These are phyloP conservation scores for Campylomormyrus tamandua DNA, from an alignment of 2,113 vertebrate genomes.

Conservation along the genomic window DNA sequence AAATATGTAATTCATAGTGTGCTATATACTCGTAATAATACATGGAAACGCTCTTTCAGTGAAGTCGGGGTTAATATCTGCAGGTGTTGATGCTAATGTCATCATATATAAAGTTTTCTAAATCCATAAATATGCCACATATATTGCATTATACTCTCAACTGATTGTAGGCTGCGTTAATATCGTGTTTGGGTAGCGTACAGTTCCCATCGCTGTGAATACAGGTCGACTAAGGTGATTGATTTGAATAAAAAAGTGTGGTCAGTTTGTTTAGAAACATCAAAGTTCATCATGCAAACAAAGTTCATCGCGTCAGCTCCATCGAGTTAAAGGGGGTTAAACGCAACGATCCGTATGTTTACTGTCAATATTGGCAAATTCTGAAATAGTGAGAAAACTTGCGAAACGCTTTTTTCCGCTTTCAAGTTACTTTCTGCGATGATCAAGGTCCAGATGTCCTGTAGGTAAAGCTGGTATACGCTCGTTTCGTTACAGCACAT, in stretches of 20 bases:
- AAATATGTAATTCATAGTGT: background rate
- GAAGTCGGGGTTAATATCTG: background rate
- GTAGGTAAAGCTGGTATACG: background rate
- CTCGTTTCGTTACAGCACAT: background rate
- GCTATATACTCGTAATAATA: background rate
- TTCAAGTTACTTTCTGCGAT: background rate
- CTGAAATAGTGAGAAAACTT: background rate
- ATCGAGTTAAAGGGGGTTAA: background rate
- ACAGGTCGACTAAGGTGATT: background rate
- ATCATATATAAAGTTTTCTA: background rate
- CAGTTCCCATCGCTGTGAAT: background rate
- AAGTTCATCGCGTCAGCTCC: background rate
- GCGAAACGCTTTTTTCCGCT: background rate
- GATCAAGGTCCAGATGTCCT: background rate
- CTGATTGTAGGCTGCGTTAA: background rate
- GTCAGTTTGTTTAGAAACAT: slow-evolving; percentile 5
- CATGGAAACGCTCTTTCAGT: background rate
- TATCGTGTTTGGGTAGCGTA: background rate
- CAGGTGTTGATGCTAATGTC: background rate
- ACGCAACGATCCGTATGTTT: background rate
- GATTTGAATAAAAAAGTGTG: background rate
- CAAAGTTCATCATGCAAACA: background rate
- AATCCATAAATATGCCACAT: background rate
- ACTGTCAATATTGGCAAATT: background rate
- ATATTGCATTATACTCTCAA: background rate